phyloP scores from a whole-genome alignment of 1,140 invertebrate genomes.

The Drosophila watanabei region DNA sequence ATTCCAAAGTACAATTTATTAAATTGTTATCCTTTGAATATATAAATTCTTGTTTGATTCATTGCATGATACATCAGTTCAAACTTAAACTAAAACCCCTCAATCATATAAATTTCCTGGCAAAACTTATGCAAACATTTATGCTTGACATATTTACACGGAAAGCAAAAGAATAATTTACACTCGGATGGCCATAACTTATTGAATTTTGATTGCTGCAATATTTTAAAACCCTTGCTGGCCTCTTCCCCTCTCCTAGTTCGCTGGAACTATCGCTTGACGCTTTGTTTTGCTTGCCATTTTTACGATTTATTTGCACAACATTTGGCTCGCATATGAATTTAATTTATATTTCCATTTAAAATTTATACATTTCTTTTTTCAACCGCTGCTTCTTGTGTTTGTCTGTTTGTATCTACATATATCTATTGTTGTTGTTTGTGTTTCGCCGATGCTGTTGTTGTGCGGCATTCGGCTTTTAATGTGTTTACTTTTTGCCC shows the following conservation, averaged over 20 bases:
- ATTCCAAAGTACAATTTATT: background rate
- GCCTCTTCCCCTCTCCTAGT: background rate
- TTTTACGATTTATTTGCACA: constrained; percentile 80
- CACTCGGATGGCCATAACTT: constrained; percentile 50
- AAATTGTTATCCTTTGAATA: background rate
- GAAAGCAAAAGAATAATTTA: constrained; percentile 32
- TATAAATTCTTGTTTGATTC: background rate
- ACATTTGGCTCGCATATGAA: constrained; percentile 82
- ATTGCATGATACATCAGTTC: background rate
- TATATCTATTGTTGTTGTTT: constrained; percentile 36
- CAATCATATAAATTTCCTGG: constrained; percentile 9
- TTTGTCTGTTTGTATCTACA: constrained; percentile 28
- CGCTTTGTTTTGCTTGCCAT: constrained; percentile 68
- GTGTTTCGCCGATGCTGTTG: constrained; percentile 25
- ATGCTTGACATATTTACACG: too few relatives aligned
- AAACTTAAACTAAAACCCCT: too few relatives aligned
- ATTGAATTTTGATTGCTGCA: constrained; percentile 74
- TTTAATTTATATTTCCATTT: constrained; percentile 83
- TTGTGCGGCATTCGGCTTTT: constrained; percentile 70
- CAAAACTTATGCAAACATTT: constrained; percentile 28
- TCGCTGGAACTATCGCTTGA: constrained; percentile 4
- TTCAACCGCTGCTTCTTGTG: constrained; percentile 24
- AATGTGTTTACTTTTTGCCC: constrained; percentile 72
- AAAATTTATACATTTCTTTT: constrained; percentile 76
- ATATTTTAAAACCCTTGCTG: constrained; percentile 48